Base-by-base conservation (phyloP, 2,797 vertebrate species). In the Phyllotis vaccarum region DNA sequence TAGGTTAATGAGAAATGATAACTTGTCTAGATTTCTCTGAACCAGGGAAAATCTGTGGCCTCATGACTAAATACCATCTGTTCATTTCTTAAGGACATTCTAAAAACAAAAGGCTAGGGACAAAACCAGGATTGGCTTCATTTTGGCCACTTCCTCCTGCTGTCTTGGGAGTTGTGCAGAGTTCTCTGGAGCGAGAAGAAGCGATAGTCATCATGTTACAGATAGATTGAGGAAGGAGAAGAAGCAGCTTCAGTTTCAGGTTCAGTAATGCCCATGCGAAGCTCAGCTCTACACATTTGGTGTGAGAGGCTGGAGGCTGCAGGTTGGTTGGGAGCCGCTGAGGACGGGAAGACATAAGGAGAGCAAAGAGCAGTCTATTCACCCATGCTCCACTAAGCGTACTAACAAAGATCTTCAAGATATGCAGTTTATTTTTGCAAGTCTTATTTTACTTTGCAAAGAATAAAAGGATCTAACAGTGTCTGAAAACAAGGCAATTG, bases 391-490 rank as follows among this genome's bases (percentile, higher is more conserved):
- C 29, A 17, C 64, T 34, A 75, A n/a, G 76, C 78, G 85, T 56
- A 37, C 13, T 37, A 80, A 60, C 7, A 2, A 75, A 24, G 6
- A 29, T 68, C 72, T 93, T 49, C 40, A 81, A 70, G 52, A 72
- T 34, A 66, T 7, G 16, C 1, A 34, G 85, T 89, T 80, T 70
- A 60, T 64, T 95, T 89, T 64, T 27, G 2, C 4, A 62, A 78
- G 11, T 64, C 22, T 68, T 49, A 75, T 56, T 93, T 96, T 66
- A 78, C 93, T 87, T 9, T 14, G 64, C 6, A 90, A 72, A 92
- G 13, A 87, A 24, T 56, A 56, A 92, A 93, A 60, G 21, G 24
- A 40, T 54, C 0, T 22, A 64, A 56, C 5, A 11, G 19, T 79
- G 31, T 60, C 17, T 74, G 66, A 85, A 72, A 85, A 79, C 79